Conservation (phyloP, 2,888 invertebrate species). For the Teleiodes luculella region DNA sequence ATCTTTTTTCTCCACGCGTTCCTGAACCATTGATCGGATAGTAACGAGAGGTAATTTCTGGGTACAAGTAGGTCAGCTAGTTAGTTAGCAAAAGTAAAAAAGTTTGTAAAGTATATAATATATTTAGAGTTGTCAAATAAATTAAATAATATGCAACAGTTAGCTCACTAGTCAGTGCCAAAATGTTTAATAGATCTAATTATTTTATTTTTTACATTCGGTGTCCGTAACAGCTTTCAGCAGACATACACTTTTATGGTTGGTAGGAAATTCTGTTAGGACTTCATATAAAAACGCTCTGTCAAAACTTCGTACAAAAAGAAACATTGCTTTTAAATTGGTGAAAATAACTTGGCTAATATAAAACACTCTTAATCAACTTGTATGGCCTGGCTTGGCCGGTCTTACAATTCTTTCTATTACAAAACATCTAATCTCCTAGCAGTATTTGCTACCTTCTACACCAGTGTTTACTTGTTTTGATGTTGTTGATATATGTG, state of each 20-base stretch:
- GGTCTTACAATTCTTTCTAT: not conserved
- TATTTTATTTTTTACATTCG: constrained; percentile 5
- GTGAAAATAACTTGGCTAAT: no score
- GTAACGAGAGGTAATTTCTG: no score
- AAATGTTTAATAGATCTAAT: constrained; percentile 11
- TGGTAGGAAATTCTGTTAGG: not conserved
- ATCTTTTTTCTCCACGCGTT: no score
- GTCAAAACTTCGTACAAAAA: no score
- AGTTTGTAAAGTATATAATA: no score
- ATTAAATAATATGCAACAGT: not conserved
- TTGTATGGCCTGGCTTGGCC: no score
- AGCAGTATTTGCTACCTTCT: constrained; percentile 13
- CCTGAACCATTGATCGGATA: no score
- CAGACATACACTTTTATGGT: constrained; percentile 22
- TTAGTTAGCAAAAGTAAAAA: no score
- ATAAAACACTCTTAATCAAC: no score
- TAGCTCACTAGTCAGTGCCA: constrained; percentile 21
- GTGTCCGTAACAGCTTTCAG: constrained; percentile 33
- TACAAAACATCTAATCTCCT: not conserved
- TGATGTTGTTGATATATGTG: constrained; percentile 77
- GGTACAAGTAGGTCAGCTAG: no score
- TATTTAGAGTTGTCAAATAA: constrained; percentile 5
- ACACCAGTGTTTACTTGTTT: constrained; percentile 64
- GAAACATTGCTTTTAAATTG: no score
- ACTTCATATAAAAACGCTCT: not conserved